Base-by-base conservation (phyloP, 2,797 vertebrate genomes). In the Oryzias sinensis region DNA sequence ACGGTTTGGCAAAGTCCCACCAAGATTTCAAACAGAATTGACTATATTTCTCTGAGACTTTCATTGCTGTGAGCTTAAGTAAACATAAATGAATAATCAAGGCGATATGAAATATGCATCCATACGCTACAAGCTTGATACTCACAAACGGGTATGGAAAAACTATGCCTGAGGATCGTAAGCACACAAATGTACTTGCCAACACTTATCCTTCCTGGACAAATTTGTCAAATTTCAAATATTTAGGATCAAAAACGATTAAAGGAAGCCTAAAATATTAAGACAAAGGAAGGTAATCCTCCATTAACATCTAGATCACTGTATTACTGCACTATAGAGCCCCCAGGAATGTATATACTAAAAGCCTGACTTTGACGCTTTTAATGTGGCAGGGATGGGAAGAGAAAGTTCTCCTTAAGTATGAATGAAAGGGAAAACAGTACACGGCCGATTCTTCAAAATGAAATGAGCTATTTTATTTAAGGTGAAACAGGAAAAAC, bases 21-120 rank as follows among this genome's bases (percentile, higher is more conserved):
- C 52, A 48, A 60, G 51, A 68, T 66, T 79, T 79, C 67, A 76
- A 78, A 75, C 60, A 25, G 76, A 77, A 70, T 72, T 51, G n/a
- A 41, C 48, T 24, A 47, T 54, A 65, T 53, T 59, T 79, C 7
- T 18, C 45, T 9, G 24, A 55, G 63, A 68, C 52, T 59, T 72
- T 51, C 50, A 50, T 45, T 67, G 68, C 73, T 57, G 53, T 68
- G 47, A n/a, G 27, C 58, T 55, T 68, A 74, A 68, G 71, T 66
- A 65, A 76, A 72, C 62, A 78, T 74, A 80, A 65, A 81, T 77
- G 43, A 83, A 83, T 79, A 80, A 74, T 68, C 68, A 68, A 80
- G 59, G 63, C 43, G 47, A 16, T 47, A 74, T 80, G 37, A 70
- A 84, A 72, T 50, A 76, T 69, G 58, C 60, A 81, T 75, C 53